These are phyloP conservation scores for Caenorhabditis plicata DNA, from an alignment of 2,888 invertebrate genomes.

Conservation along the genomic window DNA sequence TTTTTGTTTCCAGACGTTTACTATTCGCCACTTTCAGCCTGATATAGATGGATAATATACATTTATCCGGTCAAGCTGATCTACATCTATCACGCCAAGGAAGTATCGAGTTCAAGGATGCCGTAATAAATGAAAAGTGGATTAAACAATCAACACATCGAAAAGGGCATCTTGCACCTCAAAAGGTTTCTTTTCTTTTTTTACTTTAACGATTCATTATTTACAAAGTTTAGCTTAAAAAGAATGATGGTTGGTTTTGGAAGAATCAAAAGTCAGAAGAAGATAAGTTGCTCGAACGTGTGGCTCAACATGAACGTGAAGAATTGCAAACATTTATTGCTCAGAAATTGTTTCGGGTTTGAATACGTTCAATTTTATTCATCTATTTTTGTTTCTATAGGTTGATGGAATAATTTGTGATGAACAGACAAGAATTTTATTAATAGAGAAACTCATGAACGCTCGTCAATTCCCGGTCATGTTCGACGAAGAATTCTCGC, in stretches of 20 bases:
- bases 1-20: no score
- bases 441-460: conserved; percentile 40
- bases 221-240: conserved; percentile 11
- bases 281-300: conserved; percentile 25
- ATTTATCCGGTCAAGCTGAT: no score
- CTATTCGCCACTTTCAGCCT: no score
- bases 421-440: conserved; percentile 47
- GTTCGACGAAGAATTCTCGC: conserved; percentile 26
- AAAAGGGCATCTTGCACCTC: conserved; percentile 25
- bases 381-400: not conserved
- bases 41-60: no score
- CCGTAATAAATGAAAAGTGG: conserved; percentile 32
- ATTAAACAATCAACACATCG: conserved; percentile 15
- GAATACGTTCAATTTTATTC: conserved; percentile 1
- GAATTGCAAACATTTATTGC: conserved; percentile 52
- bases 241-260: conserved; percentile 27
- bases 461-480: conserved; percentile 20
- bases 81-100: conserved; percentile 12
- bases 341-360: conserved; percentile 50
- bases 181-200: not conserved
- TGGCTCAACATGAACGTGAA: conserved; percentile 42
- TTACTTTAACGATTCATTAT: not conserved
- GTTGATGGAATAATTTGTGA: conserved; percentile 49
- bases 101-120: conserved; percentile 35
- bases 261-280: conserved; percentile 20